Evolutionary conservation across 1,140 invertebrate species (phyloP), one percentile per base, ranked within the genome.

Genomic region (Alviniconcha marisindica): DNA sequence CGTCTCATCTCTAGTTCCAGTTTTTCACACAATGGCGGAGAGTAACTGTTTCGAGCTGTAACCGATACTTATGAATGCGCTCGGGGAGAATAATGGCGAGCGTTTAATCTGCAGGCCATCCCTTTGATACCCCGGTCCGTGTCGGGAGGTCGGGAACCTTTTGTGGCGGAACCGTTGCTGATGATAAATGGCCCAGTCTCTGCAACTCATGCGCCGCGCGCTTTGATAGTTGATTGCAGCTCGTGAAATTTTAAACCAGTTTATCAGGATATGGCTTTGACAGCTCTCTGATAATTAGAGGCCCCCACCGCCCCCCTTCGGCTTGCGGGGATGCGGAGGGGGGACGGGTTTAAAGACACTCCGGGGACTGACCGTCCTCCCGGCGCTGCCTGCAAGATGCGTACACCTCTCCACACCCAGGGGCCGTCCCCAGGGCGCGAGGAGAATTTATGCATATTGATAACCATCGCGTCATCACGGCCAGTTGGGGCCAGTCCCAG

Each of bases 171-270:
- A 40, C 69, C 69, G 24, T 71, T 71, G 36, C 56, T 28, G 78
- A 80, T 66, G 60, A 80, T 80, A 80, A 80, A 80, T 80, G 44
- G 7, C 5, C 44, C 44, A 48, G 31, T 40, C 18, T 21, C 36
- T 18, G 36, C 24, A 15, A 10, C 5, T 31, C 69, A 40, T 0
- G 69, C 36, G 63, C n/a, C 10, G 10, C 14, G 14, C 21, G 36
- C 60, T 80, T 66, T 69, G 78, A 80, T 66, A 44, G 36, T 31
- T 80, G 56, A 80, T 80, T 69, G 78, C 36, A 69, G 60, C 56
- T 80, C 78, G 78, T n/a, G 78, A 80, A 44, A 66, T 38, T 4
- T 80, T 66, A 80, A 44, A n/a, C 78, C 56, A 38, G 78, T 80
- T 80, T 80, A 80, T 66, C n/a, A 60, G 56, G 56, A 80, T 42